Evolutionary conservation across 2,797 vertebrate species (phyloP).

Genomic region (Siniperca undulata): DNA sequence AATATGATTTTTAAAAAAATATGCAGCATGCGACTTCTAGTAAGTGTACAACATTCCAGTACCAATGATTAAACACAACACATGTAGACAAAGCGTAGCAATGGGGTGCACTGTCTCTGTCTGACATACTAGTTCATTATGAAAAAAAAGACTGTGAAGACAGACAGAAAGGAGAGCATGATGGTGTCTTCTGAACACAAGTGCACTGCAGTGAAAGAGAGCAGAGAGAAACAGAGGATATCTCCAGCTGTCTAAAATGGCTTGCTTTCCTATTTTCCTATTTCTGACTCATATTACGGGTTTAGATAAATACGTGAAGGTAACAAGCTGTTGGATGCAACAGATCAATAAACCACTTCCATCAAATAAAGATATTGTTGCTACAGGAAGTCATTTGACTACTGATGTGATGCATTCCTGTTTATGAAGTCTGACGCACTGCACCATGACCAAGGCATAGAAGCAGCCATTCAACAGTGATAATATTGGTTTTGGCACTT

Average conservation of each 20-base stretch:
- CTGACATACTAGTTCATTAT: not conserved
- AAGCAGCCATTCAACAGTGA: conserved; percentile 37
- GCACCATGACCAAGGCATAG: conserved; percentile 32
- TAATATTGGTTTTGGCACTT: conserved; percentile 72
- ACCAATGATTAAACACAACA: conserved; percentile 41
- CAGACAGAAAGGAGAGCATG: conserved; percentile 19
- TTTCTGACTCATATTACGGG: not conserved
- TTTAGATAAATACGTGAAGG: conserved; percentile 27
- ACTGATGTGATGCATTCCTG: conserved; percentile 22
- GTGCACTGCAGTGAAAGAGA: conserved; percentile 7
- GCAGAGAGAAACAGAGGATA: conserved; percentile 11
- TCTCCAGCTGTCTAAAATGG: conserved; percentile 29
- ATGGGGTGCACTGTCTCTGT: conserved; percentile 27
- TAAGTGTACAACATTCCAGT: conserved; percentile 25
- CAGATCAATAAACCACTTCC: conserved; percentile 41
- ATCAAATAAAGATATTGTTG: conserved; percentile 27
- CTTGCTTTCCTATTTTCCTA: conserved; percentile 26
- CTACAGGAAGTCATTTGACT: conserved; percentile 20
- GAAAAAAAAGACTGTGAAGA: not conserved
- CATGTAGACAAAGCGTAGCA: conserved; percentile 12
- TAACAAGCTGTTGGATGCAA: conserved; percentile 37
- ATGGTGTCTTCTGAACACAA: conserved; percentile 21
- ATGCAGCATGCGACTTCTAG: conserved; percentile 61
- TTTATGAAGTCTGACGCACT: conserved; percentile 27
- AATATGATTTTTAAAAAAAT: conserved; percentile 40